Base-by-base conservation (phyloP, 30 jellyfish, hydroid and myxozoan genomes). In the Pseudorhiza aurosa region DNA sequence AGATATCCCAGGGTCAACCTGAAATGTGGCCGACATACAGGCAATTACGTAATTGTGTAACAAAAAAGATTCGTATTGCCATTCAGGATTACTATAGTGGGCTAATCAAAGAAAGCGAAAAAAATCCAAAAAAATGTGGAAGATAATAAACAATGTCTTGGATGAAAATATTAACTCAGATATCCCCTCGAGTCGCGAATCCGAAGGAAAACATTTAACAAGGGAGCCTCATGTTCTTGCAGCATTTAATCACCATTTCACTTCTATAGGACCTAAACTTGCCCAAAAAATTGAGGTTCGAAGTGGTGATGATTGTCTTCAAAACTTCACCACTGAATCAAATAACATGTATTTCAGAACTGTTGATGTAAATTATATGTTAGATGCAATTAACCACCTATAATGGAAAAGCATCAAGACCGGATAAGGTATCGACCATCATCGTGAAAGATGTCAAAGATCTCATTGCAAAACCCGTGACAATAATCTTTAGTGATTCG, bases 41-140 rank as follows among this genome's bases (percentile, higher is more conserved):
- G 45, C 75, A 43, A 15, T 17, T 37, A 26, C 72, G 85, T 47
- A 72, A 45, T 17, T 36, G 58, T 35, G 76, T 72, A 50, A 72
- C 85, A 44, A 72, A 72, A 26, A 27, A 72, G 85, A 72, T 53
- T 35, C 72, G 58, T 31, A 36, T 49, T 72, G 75, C 85, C 33
- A 24, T 72, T 8, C 26, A 21, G 32, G 43, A 49, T 15, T 32
- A 72, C 19, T 46, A 46, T 47, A 57, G 40, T 57, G 71, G 71
- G 71, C 71, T 57, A 3, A 57, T 57, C 44, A 57, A 57, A 57
- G 44, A 25, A 17, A n/a, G 47, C 24, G 15, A 22, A 4, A 47
- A 47, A 30, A 33, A 72, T 15, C 58, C 76, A n/a, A 72, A 72
- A 72, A 72, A 28, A 72, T 72, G 85, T 46, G 85, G 85, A 45